Evolutionary conservation across 2,113 vertebrate genomes (phyloP).

Genomic region (Myrmecobius fasciatus): DNA sequence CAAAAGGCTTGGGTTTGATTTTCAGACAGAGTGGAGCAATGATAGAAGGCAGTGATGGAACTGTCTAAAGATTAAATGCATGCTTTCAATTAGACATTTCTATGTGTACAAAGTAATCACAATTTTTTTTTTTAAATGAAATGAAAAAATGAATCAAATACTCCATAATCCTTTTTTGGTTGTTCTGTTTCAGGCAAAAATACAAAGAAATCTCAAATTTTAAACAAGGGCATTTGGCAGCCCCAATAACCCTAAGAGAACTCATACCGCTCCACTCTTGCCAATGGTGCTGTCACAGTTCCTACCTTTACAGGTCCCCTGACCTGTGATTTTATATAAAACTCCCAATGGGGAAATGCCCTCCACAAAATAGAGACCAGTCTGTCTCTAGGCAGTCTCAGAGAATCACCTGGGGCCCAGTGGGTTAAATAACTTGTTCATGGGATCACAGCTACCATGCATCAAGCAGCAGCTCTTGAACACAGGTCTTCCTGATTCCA

Average conservation of each 20-base stretch:
- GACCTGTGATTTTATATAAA: not conserved
- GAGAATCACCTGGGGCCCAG: not conserved
- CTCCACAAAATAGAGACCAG: not conserved
- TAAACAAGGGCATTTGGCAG: not conserved
- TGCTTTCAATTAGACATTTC: slow-evolving; percentile 20
- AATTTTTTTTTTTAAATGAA: not conserved
- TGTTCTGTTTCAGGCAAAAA: slow-evolving; percentile 39
- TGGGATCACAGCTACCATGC: not conserved
- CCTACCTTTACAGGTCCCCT: not conserved
- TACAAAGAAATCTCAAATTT: slow-evolving; percentile 29
- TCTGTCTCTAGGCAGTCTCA: not conserved
- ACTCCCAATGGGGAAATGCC: not conserved
- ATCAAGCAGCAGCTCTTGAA: not conserved
- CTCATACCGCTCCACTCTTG: not conserved
- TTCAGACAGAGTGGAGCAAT: too few species aligned
- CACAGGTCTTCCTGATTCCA: not conserved
- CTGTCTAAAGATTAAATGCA: slow-evolving; percentile 28
- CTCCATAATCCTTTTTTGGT: not conserved
- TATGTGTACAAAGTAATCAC: slow-evolving; percentile 11
- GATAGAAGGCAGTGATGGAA: slow-evolving; percentile 13
- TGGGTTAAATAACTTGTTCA: slow-evolving; percentile 7
- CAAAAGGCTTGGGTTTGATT: not conserved
- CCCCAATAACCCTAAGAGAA: not conserved
- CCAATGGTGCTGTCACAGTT: not conserved
- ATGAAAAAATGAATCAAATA: slow-evolving; percentile 15